Evolutionary conservation across 2,113 vertebrate genomes (phyloP), one percentile per base, ranked within the genome.

Genomic region (Zapus hudsonius): DNA sequence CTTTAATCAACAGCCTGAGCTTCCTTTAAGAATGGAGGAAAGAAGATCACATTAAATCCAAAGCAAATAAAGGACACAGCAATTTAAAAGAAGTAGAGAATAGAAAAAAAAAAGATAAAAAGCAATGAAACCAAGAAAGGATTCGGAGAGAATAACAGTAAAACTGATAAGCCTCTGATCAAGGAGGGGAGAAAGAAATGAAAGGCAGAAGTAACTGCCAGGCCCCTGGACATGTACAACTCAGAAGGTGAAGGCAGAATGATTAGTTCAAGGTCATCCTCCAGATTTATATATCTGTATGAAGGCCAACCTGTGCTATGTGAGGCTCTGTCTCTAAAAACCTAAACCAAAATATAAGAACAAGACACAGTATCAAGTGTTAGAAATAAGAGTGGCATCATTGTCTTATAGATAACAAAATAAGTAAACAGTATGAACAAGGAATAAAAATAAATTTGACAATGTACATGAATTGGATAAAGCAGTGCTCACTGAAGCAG

Each of bases 101-200:
- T 3, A 67, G 23, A 82, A 92, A 82, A 72, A 55, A 16, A 85
- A 55, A 17, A 64, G 29, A 59, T 55, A 81, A 78, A 70, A 76
- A 93, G 23, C 11, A 55, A 44, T 38, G 82, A 93, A 75, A 82
- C 20, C 33, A 19, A 64, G 36, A 87, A n/a, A n/a, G n/a, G n/a
- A n/a, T n/a, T n/a, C n/a, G n/a, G 36, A 72, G 10, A 15, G 19
- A 31, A n/a, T 29, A 55, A 87, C 20, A 81, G 42, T 89, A 76
- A 64, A 90, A 66, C 15, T 75, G 36, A 64, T 29, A 85, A 92
- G 70, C 20, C 9, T 78, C 25, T 93, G 78, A 7, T 13, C 12
- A 87, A 57, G 88, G 38, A 59, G 63, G 79, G 84, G 57, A 87
- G 78, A 69, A 70, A 59, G 76, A 75, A 76, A 9, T n/a, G 80